Base-by-base conservation (phyloP, 2,113 vertebrate species). In the Piprites chloris region DNA sequence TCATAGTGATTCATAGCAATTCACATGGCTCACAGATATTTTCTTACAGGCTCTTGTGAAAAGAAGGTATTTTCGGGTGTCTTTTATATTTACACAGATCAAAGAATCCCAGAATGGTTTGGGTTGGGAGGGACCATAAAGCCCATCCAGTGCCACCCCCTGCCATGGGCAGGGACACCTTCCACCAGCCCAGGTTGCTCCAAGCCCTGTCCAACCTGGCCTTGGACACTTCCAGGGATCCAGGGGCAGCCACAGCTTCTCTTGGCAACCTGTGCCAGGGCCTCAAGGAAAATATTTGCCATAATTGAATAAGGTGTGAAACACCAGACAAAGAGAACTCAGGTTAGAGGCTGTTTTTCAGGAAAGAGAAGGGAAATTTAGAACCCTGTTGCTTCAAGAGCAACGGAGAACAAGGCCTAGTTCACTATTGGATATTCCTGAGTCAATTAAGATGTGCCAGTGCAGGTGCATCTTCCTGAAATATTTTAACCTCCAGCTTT, bases 101-200 rank as follows among this genome's bases (percentile, higher is more conserved):
- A n/a, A 39, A 78, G 35, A 59, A 50, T 59, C 10, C 20, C 68
- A 53, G 28, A 18, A 2, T 19, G n/a, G 4, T 7, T 62, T 41
- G 63, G 55, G 11, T 12, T 26, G 28, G 53, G 2, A 67, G 24
- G 27, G 30, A 62, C 9, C 14, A 10, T 4, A 47, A 76, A 82
- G 0, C 9, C 4, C 32, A 12, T 2, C 35, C 37, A 1, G 0
- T 22, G 0, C 35, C 49, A 46, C 6, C 71, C 55, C 50, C 27
- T 33, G 52, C 86, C 59, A 11, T 8, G 53, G 62, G 44, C 69
- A 82, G 62, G 62, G 78, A 53, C 87, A 22, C 28, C 39, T 47
- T 0, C 52, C 78, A 53, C n/a, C 20, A 30, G 4, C 53, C 78
- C 78, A 82, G 86, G 59, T 0, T 44, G 61, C n/a, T 58, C 59